Percentiles rank a stretch among this genome's conserved stretches.
Conservation (phyloP, 1,140 invertebrate species). For the Colletes latitarsis region DNA sequence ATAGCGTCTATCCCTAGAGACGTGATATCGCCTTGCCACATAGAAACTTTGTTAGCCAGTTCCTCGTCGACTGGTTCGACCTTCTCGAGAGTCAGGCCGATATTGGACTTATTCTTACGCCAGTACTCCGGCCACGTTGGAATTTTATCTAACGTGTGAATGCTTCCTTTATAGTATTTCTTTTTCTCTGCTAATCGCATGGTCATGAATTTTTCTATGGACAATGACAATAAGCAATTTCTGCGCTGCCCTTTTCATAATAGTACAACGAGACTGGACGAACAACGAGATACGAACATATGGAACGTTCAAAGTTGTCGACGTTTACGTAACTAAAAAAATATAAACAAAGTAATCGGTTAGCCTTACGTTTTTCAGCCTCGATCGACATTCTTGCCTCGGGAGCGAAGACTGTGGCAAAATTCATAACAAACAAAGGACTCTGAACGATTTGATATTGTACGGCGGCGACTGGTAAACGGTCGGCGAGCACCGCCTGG, state of each 20-base stretch:
- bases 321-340: conserved; percentile 13
- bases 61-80: conserved; percentile 76
- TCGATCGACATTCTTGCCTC: conserved; percentile 53
- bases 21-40: conserved; percentile 93
- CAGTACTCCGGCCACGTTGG: conserved; percentile 84
- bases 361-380: conserved; percentile 62
- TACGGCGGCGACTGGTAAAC: conserved; percentile 11
- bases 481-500: conserved; percentile 44
- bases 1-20: conserved; percentile 93
- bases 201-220: conserved; percentile 80
- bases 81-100: conserved; percentile 67
- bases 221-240: conserved; percentile 2
- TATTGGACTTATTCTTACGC: conserved; percentile 75
- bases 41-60: conserved; percentile 84
- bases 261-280: background rate
- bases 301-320: background rate
- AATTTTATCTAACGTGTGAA: conserved; percentile 81
- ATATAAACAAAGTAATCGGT: conserved; percentile 19
- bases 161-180: conserved; percentile 79
- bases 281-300: background rate
- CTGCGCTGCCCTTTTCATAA: background rate
- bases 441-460: background rate
- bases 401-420: background rate
- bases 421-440: conserved; percentile 38
- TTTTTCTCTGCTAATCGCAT: conserved; percentile 83